Evolutionary conservation across 2,797 vertebrate species (phyloP).

Genomic region (Sardinella longiceps): DNA sequence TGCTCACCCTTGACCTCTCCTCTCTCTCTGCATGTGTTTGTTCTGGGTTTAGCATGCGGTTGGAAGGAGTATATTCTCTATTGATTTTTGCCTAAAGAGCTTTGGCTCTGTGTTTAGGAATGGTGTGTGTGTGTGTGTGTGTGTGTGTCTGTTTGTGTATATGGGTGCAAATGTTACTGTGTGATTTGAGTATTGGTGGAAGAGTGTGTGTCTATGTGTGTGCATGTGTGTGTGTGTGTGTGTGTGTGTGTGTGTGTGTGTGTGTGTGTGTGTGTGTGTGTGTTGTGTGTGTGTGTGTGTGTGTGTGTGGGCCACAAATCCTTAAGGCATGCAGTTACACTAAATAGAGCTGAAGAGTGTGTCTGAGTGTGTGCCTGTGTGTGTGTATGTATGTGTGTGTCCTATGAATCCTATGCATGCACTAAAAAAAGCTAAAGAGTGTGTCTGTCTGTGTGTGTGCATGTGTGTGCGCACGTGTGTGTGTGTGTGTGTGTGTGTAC

Average conservation of each 20-base stretch:
- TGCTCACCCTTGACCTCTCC: slow-evolving; percentile 56
- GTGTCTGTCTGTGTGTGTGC: no score
- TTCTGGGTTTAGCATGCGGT: slow-evolving; percentile 38
- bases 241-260: not conserved
- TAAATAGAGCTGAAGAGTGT: no score
- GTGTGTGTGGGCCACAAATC: not conserved
- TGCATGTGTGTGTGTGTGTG: not conserved
- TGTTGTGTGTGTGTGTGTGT: not conserved
- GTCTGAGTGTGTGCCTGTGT: not conserved
- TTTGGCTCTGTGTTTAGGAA: not conserved
- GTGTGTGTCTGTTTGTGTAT: not conserved
- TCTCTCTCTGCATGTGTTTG: slow-evolving; percentile 43
- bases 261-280: not conserved
- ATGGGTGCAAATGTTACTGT: no score
- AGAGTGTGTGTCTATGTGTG: not conserved
- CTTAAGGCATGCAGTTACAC: no score
- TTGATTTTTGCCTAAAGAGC: slow-evolving; percentile 58
- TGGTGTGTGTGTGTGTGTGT: not conserved
- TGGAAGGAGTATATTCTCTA: slow-evolving; percentile 56
- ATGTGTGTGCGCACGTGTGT: no score
- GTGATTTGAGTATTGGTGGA: no score
- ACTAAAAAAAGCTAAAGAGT: not conserved
- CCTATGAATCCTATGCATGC: no score
- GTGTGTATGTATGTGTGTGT: no score
- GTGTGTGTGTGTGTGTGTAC: no score